Percentiles rank a stretch among this genome's conserved stretches.
phyloP scores from a whole-genome alignment of 2,797 vertebrate genomes.

The Premnoplex brunnescens region DNA sequence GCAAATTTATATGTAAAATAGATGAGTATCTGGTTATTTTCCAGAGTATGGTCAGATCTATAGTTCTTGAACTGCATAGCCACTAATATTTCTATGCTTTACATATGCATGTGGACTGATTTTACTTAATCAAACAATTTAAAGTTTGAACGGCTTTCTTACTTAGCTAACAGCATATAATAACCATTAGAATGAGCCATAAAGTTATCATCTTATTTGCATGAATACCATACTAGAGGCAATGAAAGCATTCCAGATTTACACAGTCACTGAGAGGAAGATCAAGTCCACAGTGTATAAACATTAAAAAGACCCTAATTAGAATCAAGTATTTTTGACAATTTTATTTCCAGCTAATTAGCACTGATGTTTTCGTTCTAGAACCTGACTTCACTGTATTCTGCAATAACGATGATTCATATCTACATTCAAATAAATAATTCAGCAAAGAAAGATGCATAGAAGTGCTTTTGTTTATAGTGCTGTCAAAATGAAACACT shows the following conservation, averaged over 20 bases:
- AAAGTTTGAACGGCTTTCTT: not conserved
- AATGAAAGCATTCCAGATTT: conserved; percentile 25
- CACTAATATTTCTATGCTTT: not conserved
- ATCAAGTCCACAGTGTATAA: conserved; percentile 1
- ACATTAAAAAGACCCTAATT: conserved; percentile 56
- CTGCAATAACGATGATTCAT: not conserved
- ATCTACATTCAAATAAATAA: conserved; percentile 61
- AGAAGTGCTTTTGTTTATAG: conserved; percentile 43
- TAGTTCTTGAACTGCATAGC: not conserved
- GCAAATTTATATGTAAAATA: not conserved
- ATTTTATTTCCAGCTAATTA: conserved; percentile 74
- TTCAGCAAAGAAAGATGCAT: conserved; percentile 31
- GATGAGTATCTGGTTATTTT: not conserved
- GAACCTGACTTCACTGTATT: conserved; percentile 40
- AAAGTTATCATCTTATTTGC: conserved; percentile 9
- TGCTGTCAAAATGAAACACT: conserved; percentile 11
- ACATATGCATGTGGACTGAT: not conserved
- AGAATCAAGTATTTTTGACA: conserved; percentile 59
- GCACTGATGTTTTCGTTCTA: conserved; percentile 35
- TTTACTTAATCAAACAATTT: not conserved
- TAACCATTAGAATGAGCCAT: not conserved
- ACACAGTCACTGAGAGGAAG: conserved; percentile 6
- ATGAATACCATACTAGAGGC: not conserved
- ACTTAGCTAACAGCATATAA: not conserved
- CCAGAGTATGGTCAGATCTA: not conserved